These are phyloP conservation scores for Salvelinus fontinalis DNA, from an alignment of 2,113 vertebrate genomes.

Conservation along the genomic window DNA sequence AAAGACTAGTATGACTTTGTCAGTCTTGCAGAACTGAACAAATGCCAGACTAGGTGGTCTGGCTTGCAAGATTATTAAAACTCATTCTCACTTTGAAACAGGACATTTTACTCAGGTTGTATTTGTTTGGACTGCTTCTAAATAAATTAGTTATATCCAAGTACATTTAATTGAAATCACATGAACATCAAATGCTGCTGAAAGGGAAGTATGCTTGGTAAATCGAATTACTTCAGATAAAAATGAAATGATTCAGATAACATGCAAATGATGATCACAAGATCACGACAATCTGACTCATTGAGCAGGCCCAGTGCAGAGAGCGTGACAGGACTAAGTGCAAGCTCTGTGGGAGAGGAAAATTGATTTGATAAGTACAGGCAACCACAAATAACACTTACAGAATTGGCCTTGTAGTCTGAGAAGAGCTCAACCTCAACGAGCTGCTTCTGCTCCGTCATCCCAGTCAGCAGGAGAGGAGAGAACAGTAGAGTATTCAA, in stretches of 20 bases:
- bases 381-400: background rate
- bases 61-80: no score
- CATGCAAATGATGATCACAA: background rate
- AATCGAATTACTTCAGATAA: background rate
- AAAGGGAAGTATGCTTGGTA: background rate
- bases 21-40: no score
- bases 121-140: background rate
- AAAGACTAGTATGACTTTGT: no score
- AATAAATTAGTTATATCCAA: background rate
- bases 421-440: constrained; percentile 84
- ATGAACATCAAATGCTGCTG: background rate
- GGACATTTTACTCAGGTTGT: background rate
- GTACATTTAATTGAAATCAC: background rate
- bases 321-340: background rate
- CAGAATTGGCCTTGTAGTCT: constrained; percentile 81
- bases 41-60: no score
- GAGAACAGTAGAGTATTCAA: constrained; percentile 81
- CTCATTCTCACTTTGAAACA: background rate
- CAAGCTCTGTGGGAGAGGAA: background rate
- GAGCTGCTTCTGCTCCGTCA: constrained; percentile 85
- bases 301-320: background rate
- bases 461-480: constrained; percentile 78
- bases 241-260: background rate
- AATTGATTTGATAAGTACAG: background rate
- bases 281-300: background rate